Evolutionary conservation across 2,113 vertebrate genomes (phyloP), one percentile per base, ranked within the genome.

Genomic region (Percina caprodes): DNA sequence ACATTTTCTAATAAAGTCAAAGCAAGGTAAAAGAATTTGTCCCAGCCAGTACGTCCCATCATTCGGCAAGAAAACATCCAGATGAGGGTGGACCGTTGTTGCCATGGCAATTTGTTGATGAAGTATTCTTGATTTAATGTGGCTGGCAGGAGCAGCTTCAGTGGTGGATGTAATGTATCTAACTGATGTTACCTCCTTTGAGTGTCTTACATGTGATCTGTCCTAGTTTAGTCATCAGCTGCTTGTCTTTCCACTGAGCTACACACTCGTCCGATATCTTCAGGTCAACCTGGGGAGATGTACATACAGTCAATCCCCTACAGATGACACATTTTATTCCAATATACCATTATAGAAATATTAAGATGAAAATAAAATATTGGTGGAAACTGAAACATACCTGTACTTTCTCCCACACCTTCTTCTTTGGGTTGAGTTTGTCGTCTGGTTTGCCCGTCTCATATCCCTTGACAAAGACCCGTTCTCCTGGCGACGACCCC

Each of bases 401-500:
- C 97, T 99, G 98, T 65, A 99, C 85, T 91, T 97, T 99, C 93
- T 99, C 98, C 87, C 99, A 99, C 69, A 99, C 94, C 60, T 98
- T 99, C 80, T 99, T 99, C 95, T 99, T 99, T 19, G 98, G 97
- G 80, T 98, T 99, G 69, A 99, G 96, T 86, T 96, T 97, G 0
- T 97, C 96, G 0, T 99, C 97, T 0, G 98, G 96, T 24, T 96
- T 95, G 23, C 95, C 96, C 0, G 88, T 90, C 89, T 97, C 96
- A 1, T 95, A 97, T n/a, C 98, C 98, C 69, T 98, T 96, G 21
- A 98, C 95, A 6, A 96, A 98, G 66, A 99, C 95, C 0, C 86
- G 95, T 0, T 99, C 98, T 8, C 98, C 98, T 0, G 97, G 96
- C 0, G 94, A 95, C 13, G 96, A 97, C 35, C 95, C 97, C 0